Evolutionary conservation across 2,888 invertebrate species (phyloP).

Genomic region (Apamea epomidion): DNA sequence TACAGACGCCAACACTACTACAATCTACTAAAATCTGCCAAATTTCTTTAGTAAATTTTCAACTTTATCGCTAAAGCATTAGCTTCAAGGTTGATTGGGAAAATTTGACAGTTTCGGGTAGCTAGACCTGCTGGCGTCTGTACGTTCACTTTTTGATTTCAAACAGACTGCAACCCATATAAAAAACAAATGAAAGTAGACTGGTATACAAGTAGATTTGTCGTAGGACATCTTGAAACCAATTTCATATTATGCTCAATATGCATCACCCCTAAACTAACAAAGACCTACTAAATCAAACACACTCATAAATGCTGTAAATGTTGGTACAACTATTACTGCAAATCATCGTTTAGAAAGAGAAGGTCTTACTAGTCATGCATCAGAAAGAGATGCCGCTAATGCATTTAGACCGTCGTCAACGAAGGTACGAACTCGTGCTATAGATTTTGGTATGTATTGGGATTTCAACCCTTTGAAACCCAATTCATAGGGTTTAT

Average conservation of each 20-base stretch:
- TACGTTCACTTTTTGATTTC: background rate
- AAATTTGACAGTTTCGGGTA: too few species aligned
- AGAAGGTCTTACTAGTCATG: background rate
- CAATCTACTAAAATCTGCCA: too few species aligned
- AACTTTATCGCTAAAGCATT: too few species aligned
- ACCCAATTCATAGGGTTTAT: conserved; percentile 49
- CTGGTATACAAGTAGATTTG: background rate
- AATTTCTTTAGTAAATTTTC: too few species aligned
- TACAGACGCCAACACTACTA: too few species aligned
- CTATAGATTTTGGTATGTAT: conserved; percentile 24
- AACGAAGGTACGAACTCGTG: conserved; percentile 1
- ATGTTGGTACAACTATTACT: background rate
- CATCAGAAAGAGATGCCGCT: conserved; percentile 13
- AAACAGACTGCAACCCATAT: background rate
- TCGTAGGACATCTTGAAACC: background rate
- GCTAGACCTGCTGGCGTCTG: too few species aligned
- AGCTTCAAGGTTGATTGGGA: too few species aligned
- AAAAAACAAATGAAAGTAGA: background rate
- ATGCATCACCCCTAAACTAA: background rate
- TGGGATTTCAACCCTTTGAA: conserved; percentile 38
- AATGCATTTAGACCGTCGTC: conserved; percentile 9
- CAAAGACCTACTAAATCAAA: background rate
- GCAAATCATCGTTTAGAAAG: conserved; percentile 10
- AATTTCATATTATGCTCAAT: background rate
- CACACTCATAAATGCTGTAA: background rate